Percentiles rank a stretch among this genome's conserved stretches.
phyloP scores from a whole-genome alignment of 1,140 invertebrate genomes.

The Temnothorax longispinosus region DNA sequence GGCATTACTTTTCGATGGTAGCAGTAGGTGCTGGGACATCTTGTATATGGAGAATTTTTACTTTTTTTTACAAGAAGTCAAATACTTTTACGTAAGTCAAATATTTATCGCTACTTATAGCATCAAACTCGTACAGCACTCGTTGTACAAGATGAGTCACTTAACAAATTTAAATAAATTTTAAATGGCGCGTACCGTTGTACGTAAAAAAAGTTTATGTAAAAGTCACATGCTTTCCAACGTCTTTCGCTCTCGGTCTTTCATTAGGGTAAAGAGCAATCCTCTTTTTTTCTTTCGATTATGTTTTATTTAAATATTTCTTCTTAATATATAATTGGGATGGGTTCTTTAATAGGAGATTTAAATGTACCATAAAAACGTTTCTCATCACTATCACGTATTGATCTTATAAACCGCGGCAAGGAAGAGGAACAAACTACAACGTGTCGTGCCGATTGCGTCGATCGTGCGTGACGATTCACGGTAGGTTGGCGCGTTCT shows the following conservation, averaged over 20 bases:
- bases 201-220: background rate
- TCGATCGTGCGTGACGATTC: conserved; percentile 46
- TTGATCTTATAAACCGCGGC: background rate
- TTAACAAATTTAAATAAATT: background rate
- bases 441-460: conserved; percentile 15
- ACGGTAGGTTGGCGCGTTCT: conserved; percentile 35
- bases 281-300: background rate
- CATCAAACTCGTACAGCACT: background rate
- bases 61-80: conserved; percentile 1
- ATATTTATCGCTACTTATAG: background rate
- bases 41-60: background rate
- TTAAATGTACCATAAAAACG: background rate
- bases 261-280: background rate
- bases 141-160: background rate
- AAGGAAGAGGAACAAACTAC: conserved; percentile 14
- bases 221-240: background rate
- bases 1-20: background rate
- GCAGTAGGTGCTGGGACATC: background rate
- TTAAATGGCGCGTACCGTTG: background rate
- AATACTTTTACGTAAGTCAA: conserved; percentile 14
- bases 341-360: background rate
- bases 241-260: background rate
- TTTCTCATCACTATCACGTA: background rate
- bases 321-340: background rate
- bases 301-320: background rate